Conservation (phyloP, 2,113 vertebrate genomes). For the Macrotis lagotis region DNA sequence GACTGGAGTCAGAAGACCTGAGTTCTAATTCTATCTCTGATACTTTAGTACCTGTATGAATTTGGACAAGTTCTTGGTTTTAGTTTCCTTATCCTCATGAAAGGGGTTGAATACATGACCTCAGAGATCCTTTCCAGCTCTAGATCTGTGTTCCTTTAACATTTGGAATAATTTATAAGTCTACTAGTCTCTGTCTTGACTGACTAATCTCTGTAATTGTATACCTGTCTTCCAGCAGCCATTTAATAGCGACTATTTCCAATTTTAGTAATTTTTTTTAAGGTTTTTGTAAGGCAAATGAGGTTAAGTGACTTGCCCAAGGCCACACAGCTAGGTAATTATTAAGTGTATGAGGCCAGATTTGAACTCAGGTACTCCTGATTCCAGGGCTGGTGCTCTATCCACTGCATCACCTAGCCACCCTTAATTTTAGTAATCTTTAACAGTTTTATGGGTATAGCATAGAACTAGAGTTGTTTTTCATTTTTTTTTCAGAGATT, state of each 20-base stretch:
- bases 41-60: neutral
- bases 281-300: too few relatives aligned
- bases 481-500: neutral
- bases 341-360: too few relatives aligned
- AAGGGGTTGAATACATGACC: neutral
- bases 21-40: neutral
- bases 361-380: too few relatives aligned
- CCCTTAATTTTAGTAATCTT: neutral
- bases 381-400: too few relatives aligned
- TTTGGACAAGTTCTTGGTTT: neutral
- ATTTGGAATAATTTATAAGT: neutral
- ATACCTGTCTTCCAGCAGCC: neutral
- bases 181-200: too few relatives aligned
- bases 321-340: too few relatives aligned
- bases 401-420: too few relatives aligned
- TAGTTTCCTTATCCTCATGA: neutral
- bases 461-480: neutral
- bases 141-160: neutral
- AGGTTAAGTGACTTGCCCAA: too few relatives aligned
- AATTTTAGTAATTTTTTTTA: neutral
- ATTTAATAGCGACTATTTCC: neutral
- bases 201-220: too few relatives aligned
- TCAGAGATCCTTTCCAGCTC: neutral
- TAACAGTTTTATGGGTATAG: neutral
- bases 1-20: neutral